phyloP scores from a whole-genome alignment of 2,888 invertebrate species.

The Coenonympha arcania region DNA sequence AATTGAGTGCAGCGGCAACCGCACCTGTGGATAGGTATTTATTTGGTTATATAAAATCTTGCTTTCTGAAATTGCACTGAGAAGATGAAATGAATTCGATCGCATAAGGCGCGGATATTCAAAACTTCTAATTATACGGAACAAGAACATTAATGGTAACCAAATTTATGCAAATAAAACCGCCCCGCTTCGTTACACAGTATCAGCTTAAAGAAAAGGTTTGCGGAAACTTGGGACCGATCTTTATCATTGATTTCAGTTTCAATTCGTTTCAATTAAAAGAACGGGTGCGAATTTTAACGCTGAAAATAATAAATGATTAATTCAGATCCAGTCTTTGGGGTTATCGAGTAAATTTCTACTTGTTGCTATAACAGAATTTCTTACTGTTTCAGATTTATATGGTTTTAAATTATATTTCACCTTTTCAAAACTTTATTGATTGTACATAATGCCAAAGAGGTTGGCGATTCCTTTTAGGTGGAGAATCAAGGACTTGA shows the following conservation, averaged over 20 bases:
- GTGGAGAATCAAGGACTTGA: too few relatives aligned
- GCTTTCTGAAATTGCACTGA: background rate
- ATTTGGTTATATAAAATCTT: too few relatives aligned
- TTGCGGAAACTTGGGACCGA: slow-evolving; percentile 49
- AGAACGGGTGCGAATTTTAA: slow-evolving; percentile 33
- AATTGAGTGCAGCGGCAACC: too few relatives aligned
- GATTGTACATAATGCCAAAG: too few relatives aligned
- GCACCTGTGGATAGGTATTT: too few relatives aligned
- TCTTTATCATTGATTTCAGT: slow-evolving; percentile 50
- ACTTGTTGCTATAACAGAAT: background rate
- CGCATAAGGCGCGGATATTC: slow-evolving; percentile 27
- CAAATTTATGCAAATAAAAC: slow-evolving; percentile 69
- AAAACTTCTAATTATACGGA: slow-evolving; percentile 48
- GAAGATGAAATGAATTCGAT: background rate
- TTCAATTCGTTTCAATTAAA: slow-evolving; percentile 41
- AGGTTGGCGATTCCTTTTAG: background rate
- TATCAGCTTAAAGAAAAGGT: slow-evolving; percentile 55
- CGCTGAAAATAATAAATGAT: slow-evolving; percentile 3
- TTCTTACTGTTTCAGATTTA: background rate
- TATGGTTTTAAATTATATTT: too few relatives aligned
- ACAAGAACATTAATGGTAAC: slow-evolving; percentile 53
- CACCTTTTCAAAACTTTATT: too few relatives aligned
- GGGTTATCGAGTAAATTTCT: background rate
- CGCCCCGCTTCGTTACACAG: slow-evolving; percentile 65
- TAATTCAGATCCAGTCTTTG: background rate